Percentiles rank a stretch among this genome's conserved stretches.
These are phyloP conservation scores for Unio pictorum DNA, from an alignment of 2,888 invertebrate species.

Conservation along the genomic window DNA sequence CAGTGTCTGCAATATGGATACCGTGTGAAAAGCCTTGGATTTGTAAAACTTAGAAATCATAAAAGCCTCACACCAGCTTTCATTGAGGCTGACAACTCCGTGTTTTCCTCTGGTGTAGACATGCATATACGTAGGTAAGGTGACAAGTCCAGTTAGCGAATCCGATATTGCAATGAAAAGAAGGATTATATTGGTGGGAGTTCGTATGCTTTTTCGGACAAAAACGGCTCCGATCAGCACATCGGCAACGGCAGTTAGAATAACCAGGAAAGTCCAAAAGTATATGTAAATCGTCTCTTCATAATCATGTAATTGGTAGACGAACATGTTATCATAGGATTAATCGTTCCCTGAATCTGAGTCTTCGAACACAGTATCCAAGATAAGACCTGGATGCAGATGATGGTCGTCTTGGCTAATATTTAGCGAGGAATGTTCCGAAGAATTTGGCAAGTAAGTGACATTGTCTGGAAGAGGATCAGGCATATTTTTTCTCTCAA, in stretches of 20 bases:
- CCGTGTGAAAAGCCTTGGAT: constrained; percentile 28
- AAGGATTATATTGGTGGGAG: constrained; percentile 26
- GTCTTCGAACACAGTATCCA: no score
- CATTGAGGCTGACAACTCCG: background rate
- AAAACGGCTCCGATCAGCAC: constrained; percentile 14
- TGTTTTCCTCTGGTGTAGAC: no score
- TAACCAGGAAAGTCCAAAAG: constrained; percentile 14
- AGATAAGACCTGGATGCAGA: no score
- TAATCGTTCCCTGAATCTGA: no score
- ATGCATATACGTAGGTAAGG: constrained; percentile 25
- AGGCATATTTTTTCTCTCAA: no score
- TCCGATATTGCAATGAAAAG: constrained; percentile 31
- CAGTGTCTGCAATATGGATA: constrained; percentile 38
- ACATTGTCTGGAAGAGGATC: no score
- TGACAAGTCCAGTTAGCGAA: constrained; percentile 27
- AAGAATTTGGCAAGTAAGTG: no score
- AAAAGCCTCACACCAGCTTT: constrained; percentile 4
- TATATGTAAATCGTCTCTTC: background rate
- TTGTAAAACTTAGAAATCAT: constrained; percentile 17
- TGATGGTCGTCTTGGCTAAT: no score
- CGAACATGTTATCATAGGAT: no score
- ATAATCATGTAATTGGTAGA: background rate
- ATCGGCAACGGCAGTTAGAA: constrained; percentile 30
- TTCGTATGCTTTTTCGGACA: no score
- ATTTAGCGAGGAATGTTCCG: no score